These are phyloP conservation scores for Horisme vitalbata DNA, from an alignment of 2,888 invertebrate genomes.

Conservation along the genomic window DNA sequence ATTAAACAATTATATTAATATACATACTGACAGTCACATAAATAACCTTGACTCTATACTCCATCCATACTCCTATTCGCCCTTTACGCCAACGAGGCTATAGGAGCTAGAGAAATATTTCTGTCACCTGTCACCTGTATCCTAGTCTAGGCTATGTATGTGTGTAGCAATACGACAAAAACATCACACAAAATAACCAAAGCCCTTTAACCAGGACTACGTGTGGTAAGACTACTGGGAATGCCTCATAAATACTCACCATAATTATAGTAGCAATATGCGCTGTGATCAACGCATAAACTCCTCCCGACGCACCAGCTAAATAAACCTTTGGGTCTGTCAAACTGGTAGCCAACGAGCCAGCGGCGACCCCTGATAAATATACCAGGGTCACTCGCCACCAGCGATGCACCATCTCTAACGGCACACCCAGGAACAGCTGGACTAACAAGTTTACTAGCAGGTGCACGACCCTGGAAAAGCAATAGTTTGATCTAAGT, in stretches of 20 bases:
- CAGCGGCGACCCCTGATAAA: conserved; percentile 92
- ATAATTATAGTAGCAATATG: conserved; percentile 96
- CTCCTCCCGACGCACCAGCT: conserved; percentile 97
- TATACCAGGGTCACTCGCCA: conserved; percentile 95
- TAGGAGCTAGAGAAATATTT: no score
- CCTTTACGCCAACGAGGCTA: no score
- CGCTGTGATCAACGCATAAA: conserved; percentile 96
- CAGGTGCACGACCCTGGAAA: conserved; percentile 90
- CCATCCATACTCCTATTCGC: no score
- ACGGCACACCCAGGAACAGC: conserved; percentile 94
- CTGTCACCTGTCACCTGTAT: no score
- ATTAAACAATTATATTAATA: no score
- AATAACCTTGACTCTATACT: no score
- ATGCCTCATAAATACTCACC: conserved; percentile 80
- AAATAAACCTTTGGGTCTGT: conserved; percentile 90
- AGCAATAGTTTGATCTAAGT: conserved; percentile 25
- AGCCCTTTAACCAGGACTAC: no score
- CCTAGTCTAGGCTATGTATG: no score
- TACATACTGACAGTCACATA: no score
- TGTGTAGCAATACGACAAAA: no score
- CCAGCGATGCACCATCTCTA: conserved; percentile 98
- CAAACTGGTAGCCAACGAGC: conserved; percentile 91
- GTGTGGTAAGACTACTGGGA: no score
- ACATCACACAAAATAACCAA: no score
- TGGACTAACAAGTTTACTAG: conserved; percentile 96